These are phyloP conservation scores for Asarcornis scutulata DNA, from an alignment of 2,113 vertebrate species.

Conservation along the genomic window DNA sequence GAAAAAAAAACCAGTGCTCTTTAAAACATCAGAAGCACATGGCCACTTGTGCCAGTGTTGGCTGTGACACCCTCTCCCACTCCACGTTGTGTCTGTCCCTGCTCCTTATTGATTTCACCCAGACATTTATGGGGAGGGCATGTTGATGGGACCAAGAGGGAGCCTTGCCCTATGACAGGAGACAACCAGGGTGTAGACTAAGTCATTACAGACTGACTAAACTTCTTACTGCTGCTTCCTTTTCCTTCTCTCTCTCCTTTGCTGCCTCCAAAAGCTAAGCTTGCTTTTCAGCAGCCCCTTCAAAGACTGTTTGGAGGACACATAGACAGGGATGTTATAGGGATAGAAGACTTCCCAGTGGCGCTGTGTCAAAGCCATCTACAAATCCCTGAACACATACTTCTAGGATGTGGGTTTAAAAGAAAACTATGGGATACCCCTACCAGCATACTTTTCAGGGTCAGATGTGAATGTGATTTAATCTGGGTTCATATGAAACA, in stretches of 20 bases:
- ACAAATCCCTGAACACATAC: accelerated
- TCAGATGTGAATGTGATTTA: background rate
- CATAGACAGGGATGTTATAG: background rate
- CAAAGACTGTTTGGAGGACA: background rate
- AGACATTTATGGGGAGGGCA: background rate
- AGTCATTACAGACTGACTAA: background rate
- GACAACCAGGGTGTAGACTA: background rate
- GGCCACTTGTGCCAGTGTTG: accelerated
- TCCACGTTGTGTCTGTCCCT: accelerated
- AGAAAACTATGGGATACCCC: background rate
- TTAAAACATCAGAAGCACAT: background rate
- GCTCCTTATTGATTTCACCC: background rate
- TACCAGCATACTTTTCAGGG: background rate
- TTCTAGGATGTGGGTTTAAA: background rate
- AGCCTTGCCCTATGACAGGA: background rate
- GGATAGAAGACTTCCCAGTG: background rate
- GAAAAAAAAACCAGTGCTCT: background rate
- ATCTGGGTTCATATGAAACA: background rate
- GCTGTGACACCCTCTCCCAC: background rate
- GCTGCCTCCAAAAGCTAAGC: accelerated
- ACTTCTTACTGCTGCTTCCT: background rate
- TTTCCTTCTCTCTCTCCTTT: background rate
- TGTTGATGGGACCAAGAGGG: background rate
- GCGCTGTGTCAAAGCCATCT: background rate
- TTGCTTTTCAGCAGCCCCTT: background rate